Conservation (phyloP, 2,888 invertebrate species). For the Abrostola triplasia region DNA sequence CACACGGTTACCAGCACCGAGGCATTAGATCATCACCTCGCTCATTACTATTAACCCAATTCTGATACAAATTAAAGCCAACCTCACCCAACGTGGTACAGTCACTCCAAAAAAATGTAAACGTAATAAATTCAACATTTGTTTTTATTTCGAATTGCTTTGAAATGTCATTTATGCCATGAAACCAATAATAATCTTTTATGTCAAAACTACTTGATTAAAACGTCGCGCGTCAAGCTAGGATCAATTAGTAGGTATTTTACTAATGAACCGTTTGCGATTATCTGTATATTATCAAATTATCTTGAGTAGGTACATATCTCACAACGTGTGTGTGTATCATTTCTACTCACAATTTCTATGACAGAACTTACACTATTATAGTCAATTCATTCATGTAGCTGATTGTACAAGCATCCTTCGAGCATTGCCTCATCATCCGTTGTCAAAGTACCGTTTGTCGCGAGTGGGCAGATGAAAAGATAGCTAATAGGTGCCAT, state of each 20-base stretch:
- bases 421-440: conserved; percentile 27
- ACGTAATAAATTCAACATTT: background rate
- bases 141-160: background rate
- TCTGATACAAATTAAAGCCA: conserved; percentile 26
- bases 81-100: conserved; percentile 8
- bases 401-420: background rate
- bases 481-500: conserved; percentile 33
- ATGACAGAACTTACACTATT: too few relatives aligned
- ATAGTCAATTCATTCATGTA: too few relatives aligned
- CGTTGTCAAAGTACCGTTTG: conserved; percentile 23
- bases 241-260: too few relatives aligned
- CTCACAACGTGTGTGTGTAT: too few relatives aligned
- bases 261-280: too few relatives aligned
- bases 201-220: too few relatives aligned
- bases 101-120: background rate
- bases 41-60: conserved; percentile 13
- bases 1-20: conserved; percentile 15
- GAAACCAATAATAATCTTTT: too few relatives aligned
- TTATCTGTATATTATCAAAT: too few relatives aligned
- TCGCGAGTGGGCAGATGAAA: conserved; percentile 51
- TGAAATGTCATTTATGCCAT: too few relatives aligned
- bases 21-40: conserved; percentile 1
- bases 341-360: too few relatives aligned
- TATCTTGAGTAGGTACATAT: too few relatives aligned
- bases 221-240: too few relatives aligned